Percentiles rank a stretch among this genome's conserved stretches.
phyloP scores from a whole-genome alignment of 1,140 invertebrate species.

The Cepaea nemoralis region DNA sequence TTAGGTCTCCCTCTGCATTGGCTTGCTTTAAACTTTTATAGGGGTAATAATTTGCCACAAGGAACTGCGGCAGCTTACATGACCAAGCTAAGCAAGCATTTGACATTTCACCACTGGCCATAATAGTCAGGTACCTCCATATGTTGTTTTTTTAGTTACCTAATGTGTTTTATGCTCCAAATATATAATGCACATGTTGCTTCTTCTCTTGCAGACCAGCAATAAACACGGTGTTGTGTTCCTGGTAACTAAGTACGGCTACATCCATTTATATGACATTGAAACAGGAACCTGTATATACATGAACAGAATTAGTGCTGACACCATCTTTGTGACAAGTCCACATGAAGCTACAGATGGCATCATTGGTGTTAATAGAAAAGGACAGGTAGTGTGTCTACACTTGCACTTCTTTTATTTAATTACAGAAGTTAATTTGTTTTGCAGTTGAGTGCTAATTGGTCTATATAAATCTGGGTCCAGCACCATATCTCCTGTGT shows the following conservation, averaged over 20 bases:
- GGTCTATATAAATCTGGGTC: too few relatives aligned
- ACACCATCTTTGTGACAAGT: slow-evolving; percentile 99
- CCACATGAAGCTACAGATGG: slow-evolving; percentile 95
- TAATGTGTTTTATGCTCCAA: too few relatives aligned
- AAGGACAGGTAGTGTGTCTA: slow-evolving; percentile 83
- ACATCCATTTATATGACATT: slow-evolving; percentile 99
- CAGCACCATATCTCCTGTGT: neutral
- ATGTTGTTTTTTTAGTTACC: too few relatives aligned
- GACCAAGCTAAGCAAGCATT: too few relatives aligned
- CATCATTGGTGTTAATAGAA: slow-evolving; percentile 98
- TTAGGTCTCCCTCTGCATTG: too few relatives aligned
- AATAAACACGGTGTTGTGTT: slow-evolving; percentile 97
- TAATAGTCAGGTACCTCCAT: too few relatives aligned
- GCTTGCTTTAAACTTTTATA: too few relatives aligned
- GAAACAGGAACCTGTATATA: slow-evolving; percentile 99
- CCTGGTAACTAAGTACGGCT: slow-evolving; percentile 99
- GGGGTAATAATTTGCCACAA: too few relatives aligned
- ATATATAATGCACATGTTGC: too few relatives aligned
- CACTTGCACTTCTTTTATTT: too few relatives aligned
- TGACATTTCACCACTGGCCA: too few relatives aligned
- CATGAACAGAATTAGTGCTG: slow-evolving; percentile 98
- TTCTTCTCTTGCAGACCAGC: slow-evolving; percentile 71
- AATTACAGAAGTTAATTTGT: neutral
- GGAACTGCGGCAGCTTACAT: too few relatives aligned
- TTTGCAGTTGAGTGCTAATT: neutral